Evolutionary conservation across 2,113 vertebrate species (phyloP), one percentile per base, ranked within the genome.

Genomic region (Sylvia atricapilla): DNA sequence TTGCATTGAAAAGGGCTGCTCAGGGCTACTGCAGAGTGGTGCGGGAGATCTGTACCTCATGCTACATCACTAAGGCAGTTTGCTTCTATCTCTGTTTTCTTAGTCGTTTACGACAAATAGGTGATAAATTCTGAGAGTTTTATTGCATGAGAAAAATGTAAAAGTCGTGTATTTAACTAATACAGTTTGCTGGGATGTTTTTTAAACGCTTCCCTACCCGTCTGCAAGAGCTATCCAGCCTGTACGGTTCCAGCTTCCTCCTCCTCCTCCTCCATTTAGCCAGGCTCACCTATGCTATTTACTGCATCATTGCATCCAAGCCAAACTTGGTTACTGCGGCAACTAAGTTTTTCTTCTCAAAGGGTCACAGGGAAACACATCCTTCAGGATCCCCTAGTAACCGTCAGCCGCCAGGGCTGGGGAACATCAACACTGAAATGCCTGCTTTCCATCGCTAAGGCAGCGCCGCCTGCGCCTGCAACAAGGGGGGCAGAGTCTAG

Each of bases 311-410:
- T 97, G 97, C 98, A 97, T 97, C 98, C 97, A 96, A 96, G 97
- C 98, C 97, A 97, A 98, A 97, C 97, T 97, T 97, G 88, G 98
- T 99, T 98, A 98, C 98, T 97, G 93, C 67, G 97, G 98, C 97
- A 98, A 98, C 98, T 82, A 96, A 97, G 84, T 97, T 98, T 97
- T 97, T 91, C 96, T 97, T 96, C 96, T 97, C 93, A 43, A 84
- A 97, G 97, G 96, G 97, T 98, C 98, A 98, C 97, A 96, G 96
- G 96, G 98, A 98, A 98, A 97, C 97, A 97, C 97, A 97, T 97
- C 98, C 97, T 96, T 95, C 87, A 94, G 97, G 97, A 97, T 98
- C 72, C 97, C 98, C 95, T 98, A 87, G 98, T 98, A 98, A 98
- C 98, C 93, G 93, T 83, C 95, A 92, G 96, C 93, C 60, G 44